Conservation (phyloP, 2,797 vertebrate genomes). For the Masticophis lateralis region DNA sequence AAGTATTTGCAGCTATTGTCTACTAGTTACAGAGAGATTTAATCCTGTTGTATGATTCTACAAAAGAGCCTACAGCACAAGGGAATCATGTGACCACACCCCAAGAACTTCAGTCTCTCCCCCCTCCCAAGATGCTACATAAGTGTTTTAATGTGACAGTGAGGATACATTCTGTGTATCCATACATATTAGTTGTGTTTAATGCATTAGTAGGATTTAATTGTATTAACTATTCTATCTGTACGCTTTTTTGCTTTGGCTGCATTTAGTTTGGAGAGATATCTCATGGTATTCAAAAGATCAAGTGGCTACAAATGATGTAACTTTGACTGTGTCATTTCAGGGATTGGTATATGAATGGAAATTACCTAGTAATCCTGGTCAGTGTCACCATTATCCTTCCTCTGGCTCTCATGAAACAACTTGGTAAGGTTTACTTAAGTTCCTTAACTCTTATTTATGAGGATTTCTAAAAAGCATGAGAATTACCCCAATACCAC, state of each 20-base stretch:
- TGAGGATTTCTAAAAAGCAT: not conserved
- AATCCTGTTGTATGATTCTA: not conserved
- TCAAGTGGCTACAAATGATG: not conserved
- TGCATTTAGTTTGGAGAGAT: not conserved
- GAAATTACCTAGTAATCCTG: slow-evolving; percentile 95
- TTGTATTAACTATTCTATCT: not conserved
- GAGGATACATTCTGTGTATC: not conserved
- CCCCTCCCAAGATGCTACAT: not conserved
- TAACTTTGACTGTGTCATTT: slow-evolving; percentile 33
- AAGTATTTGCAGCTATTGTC: not conserved
- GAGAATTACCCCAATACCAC: not conserved
- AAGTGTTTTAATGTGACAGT: not conserved
- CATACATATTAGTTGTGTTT: not conserved
- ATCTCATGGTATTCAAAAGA: not conserved
- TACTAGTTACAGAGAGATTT: not conserved
- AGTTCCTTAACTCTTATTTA: not conserved
- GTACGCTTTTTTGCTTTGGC: not conserved
- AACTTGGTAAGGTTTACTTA: slow-evolving; percentile 85
- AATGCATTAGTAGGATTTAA: not conserved
- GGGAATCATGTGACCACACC: not conserved
- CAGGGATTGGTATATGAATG: slow-evolving; percentile 94
- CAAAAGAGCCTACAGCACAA: not conserved
- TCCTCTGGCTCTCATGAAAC: slow-evolving; percentile 94
- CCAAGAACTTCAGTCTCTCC: not conserved
- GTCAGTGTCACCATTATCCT: slow-evolving; percentile 85